Conservation (phyloP, 2,888 invertebrate species). For the Dione vanillae region DNA sequence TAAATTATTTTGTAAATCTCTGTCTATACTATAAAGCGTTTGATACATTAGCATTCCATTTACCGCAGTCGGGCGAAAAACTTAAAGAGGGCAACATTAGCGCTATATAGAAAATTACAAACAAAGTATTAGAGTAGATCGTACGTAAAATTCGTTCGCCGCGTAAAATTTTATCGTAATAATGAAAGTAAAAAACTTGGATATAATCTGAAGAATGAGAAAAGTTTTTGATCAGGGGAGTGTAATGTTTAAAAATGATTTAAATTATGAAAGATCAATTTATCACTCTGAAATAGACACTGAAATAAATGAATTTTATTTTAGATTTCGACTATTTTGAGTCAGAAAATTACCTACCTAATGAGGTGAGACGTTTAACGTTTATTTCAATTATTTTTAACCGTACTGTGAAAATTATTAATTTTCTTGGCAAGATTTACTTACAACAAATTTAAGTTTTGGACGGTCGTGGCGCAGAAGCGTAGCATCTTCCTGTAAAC, state of each 20-base stretch:
- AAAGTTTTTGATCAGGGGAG: slow-evolving; percentile 22
- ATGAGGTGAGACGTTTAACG: neutral
- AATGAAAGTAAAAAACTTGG: slow-evolving; percentile 23
- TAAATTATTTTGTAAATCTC: too few relatives aligned
- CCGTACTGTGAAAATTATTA: neutral
- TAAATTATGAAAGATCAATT: slow-evolving; percentile 11
- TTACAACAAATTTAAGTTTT: too few relatives aligned
- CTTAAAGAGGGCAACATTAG: slow-evolving; percentile 3
- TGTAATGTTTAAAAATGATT: slow-evolving; percentile 27
- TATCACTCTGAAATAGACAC: slow-evolving; percentile 1
- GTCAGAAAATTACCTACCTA: neutral
- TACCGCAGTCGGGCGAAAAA: neutral
- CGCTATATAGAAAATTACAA: slow-evolving; percentile 8
- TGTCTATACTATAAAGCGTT: neutral
- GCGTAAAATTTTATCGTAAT: slow-evolving; percentile 16
- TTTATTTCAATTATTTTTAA: neutral
- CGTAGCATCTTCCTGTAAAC: too few relatives aligned
- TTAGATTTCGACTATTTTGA: neutral
- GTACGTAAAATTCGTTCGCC: slow-evolving; percentile 10
- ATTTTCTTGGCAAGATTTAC: neutral
- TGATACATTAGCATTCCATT: neutral
- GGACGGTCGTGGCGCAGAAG: too few relatives aligned
- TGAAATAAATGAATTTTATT: slow-evolving; percentile 19
- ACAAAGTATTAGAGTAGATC: slow-evolving; percentile 16
- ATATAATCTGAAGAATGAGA: slow-evolving; percentile 23